Conservation (phyloP, 1,140 invertebrate genomes). For the Helicoverpa zea region DNA sequence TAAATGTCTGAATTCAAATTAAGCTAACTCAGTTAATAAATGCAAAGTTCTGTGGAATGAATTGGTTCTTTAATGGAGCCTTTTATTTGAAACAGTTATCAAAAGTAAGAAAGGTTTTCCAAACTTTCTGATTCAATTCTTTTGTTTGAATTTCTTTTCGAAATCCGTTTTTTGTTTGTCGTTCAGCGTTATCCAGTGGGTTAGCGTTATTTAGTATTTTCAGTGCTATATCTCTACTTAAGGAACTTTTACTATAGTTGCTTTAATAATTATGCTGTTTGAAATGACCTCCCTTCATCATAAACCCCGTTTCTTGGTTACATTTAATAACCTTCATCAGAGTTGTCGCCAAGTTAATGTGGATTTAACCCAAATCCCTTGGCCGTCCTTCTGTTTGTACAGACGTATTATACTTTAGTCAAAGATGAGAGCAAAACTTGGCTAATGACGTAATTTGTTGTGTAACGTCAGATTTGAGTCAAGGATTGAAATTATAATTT, state of each 20-base stretch:
- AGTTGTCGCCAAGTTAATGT: constrained; percentile 30
- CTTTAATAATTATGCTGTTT: neutral
- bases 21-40: constrained; percentile 15
- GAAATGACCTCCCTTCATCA: neutral
- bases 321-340: constrained; percentile 20
- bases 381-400: constrained; percentile 1
- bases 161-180: neutral
- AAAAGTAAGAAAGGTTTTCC: neutral
- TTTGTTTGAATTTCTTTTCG: neutral
- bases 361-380: constrained; percentile 31
- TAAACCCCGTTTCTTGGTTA: neutral
- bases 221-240: neutral
- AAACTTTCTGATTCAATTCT: neutral
- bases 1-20: constrained; percentile 14
- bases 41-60: constrained; percentile 8
- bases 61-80: neutral
- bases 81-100: constrained; percentile 10
- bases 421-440: neutral
- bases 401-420: constrained; percentile 6
- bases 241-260: neutral
- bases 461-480: neutral
- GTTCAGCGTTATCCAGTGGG: neutral
- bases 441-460: constrained; percentile 28
- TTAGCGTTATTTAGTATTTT: neutral
- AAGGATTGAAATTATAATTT: neutral